Evolutionary conservation across 2,797 vertebrate species (phyloP).

Genomic region (Falco naumanni): DNA sequence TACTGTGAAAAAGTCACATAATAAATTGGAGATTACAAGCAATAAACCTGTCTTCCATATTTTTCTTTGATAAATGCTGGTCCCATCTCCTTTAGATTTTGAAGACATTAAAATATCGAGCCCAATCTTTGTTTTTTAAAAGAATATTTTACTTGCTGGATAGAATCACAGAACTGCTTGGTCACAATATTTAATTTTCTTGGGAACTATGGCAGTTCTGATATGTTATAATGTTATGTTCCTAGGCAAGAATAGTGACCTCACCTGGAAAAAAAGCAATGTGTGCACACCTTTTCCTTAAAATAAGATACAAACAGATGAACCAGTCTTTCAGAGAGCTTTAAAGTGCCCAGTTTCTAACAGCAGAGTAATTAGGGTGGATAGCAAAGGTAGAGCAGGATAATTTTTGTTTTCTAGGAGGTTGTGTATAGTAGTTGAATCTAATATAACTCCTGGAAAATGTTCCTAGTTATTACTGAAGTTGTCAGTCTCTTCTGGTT

Average conservation of each 20-base stretch:
- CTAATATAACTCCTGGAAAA: background rate
- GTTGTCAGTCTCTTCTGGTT: conserved; percentile 20
- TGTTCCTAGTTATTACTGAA: conserved; percentile 18
- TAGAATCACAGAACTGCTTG: background rate
- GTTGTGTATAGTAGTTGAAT: background rate
- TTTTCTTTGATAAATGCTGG: conserved; percentile 42
- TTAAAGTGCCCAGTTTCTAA: background rate
- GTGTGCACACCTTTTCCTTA: background rate
- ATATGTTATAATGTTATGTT: background rate
- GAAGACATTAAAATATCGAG: conserved; percentile 4
- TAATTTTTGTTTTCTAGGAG: conserved; percentile 18
- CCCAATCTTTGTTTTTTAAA: background rate
- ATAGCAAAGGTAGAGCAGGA: background rate
- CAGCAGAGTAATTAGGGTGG: background rate
- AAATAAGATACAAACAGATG: background rate
- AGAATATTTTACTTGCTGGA: background rate
- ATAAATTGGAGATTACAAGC: conserved; percentile 36
- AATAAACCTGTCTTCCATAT: conserved; percentile 33
- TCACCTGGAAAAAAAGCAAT: background rate
- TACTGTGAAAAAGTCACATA: conserved; percentile 9
- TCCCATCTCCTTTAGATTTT: background rate
- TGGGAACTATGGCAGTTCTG: background rate
- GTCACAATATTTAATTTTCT: background rate
- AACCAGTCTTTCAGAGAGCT: background rate
- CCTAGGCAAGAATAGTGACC: background rate